Conservation (phyloP, 2,888 invertebrate genomes). For the Thereva unica region DNA sequence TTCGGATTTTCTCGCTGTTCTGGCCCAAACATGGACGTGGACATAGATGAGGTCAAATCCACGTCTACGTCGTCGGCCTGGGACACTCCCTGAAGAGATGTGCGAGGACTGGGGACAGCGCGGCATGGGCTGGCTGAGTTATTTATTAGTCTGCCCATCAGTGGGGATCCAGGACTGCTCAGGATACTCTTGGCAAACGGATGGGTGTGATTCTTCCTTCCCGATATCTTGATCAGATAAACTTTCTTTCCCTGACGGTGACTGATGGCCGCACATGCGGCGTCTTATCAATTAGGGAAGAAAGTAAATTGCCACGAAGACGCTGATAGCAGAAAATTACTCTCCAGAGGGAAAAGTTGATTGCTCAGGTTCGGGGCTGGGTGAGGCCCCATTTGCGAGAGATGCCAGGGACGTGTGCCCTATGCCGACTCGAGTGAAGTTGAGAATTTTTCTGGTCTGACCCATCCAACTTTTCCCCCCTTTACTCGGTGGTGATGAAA, state of each 20-base stretch:
- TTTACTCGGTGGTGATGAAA: too few species aligned
- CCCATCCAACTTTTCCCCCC: too few species aligned
- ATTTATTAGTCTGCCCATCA: conserved; percentile 8
- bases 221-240: conserved; percentile 4
- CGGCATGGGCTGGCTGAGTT: conserved; percentile 5
- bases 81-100: conserved; percentile 1
- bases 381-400: too few species aligned
- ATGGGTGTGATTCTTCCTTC: not conserved
- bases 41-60: not conserved
- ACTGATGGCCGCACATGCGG: conserved; percentile 6
- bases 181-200: too few species aligned
- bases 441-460: too few species aligned
- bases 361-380: not conserved
- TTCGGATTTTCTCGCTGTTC: not conserved
- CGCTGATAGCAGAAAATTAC: not conserved
- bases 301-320: not conserved
- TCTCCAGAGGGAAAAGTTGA: not conserved
- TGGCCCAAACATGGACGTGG: conserved; percentile 12
- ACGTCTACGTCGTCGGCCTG: not conserved
- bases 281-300: conserved; percentile 17
- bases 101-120: not conserved
- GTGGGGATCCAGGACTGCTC: not conserved
- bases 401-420: too few species aligned
- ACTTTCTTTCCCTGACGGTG: conserved; percentile 5
- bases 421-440: too few species aligned